Evolutionary conservation across 2,797 vertebrate genomes (phyloP).

Genomic region (Brotula barbata): DNA sequence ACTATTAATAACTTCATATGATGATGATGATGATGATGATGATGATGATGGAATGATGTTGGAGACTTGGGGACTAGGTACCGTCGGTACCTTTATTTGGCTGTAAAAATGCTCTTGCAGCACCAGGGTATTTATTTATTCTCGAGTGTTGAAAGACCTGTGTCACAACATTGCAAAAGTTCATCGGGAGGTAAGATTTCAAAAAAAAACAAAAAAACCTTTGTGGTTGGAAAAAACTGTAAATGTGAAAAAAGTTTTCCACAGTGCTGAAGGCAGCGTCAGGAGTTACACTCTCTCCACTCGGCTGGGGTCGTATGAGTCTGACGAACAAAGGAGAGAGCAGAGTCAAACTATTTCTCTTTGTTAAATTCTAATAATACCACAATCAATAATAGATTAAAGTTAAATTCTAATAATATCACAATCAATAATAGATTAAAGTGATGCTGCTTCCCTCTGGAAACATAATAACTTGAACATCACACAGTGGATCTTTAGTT

Average conservation of each 20-base stretch:
- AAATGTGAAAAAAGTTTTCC: constrained; percentile 53
- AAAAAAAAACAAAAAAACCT: constrained; percentile 49
- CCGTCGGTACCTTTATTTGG: constrained; percentile 58
- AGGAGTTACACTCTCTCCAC: constrained; percentile 90
- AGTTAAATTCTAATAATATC: too few relatives aligned
- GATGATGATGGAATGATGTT: constrained; percentile 16
- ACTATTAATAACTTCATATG: constrained; percentile 37
- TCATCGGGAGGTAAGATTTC: constrained; percentile 1
- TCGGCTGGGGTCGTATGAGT: constrained; percentile 92
- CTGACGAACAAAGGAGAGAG: constrained; percentile 70
- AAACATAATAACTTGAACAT: constrained; percentile 32
- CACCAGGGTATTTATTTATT: constrained; percentile 59
- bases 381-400: neutral
- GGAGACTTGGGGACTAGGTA: constrained; percentile 54
- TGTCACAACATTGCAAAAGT: constrained; percentile 55
- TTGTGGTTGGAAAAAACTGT: constrained; percentile 61
- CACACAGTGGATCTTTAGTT: constrained; percentile 7
- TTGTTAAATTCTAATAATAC: neutral
- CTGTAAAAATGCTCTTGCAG: constrained; percentile 68
- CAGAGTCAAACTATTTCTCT: neutral
- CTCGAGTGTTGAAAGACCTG: constrained; percentile 34
- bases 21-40: constrained; percentile 33
- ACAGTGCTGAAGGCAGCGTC: constrained; percentile 63
- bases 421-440: neutral
- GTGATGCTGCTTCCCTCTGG: constrained; percentile 30